Evolutionary conservation across 2,113 vertebrate genomes (phyloP).

Genomic region (Ancistrus triradiatus): DNA sequence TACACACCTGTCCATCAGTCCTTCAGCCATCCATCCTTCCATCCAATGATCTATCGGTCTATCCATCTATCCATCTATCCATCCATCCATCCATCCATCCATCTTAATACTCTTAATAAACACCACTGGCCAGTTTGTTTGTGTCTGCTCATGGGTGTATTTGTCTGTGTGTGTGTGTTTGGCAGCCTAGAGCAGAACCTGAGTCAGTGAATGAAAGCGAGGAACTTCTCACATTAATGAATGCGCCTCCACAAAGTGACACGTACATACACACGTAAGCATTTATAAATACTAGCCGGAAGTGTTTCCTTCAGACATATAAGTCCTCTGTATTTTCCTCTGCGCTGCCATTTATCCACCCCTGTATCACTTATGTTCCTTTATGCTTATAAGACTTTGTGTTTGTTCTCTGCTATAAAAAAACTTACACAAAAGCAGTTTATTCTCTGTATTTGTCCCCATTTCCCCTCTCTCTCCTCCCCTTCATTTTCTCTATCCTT

Average conservation of each 20-base stretch:
- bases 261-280: slow-evolving; percentile 16
- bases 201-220: slow-evolving; percentile 14
- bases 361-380: slow-evolving; percentile 7
- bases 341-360: slow-evolving; percentile 1
- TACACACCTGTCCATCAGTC: no score
- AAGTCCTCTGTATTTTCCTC: background rate
- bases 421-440: background rate
- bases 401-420: slow-evolving; percentile 14
- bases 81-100: no score
- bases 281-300: slow-evolving; percentile 26
- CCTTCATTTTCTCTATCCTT: background rate
- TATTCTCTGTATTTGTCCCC: background rate
- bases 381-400: slow-evolving; percentile 1
- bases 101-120: slow-evolving; percentile 5
- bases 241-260: slow-evolving; percentile 11
- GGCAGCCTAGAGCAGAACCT: background rate
- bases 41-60: no score
- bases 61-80: no score
- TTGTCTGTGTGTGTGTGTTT: slow-evolving; percentile 8
- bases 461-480: background rate
- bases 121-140: background rate
- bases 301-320: slow-evolving; percentile 35
- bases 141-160: slow-evolving; percentile 5
- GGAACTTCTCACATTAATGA: slow-evolving; percentile 18
- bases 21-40: no score